Evolutionary conservation across 35 echinoderm and acorn worm species (phyloP).

Genomic region (Stichopus chloronotus): DNA sequence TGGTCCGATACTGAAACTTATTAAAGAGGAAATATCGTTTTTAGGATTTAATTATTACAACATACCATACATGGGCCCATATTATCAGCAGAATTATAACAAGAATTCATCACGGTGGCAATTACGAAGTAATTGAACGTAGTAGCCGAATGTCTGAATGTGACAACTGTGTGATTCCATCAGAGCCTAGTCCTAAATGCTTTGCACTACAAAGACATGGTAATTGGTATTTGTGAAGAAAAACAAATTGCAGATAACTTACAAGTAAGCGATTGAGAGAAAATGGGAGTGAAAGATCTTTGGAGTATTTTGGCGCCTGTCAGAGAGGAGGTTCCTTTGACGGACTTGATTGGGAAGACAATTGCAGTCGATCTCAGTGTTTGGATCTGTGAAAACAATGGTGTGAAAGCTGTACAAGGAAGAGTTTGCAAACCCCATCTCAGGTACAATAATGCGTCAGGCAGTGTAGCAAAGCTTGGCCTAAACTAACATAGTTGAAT

Average conservation of each 20-base stretch:
- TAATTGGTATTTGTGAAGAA: no score
- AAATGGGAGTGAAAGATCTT: conserved; percentile 89
- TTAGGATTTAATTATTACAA: background rate
- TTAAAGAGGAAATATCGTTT: background rate
- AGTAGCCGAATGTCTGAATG: no score
- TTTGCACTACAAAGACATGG: no score
- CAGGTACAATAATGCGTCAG: conserved; percentile 58
- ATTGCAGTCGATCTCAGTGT: conserved; percentile 92
- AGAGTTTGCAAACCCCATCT: conserved; percentile 89
- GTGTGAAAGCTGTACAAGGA: conserved; percentile 81
- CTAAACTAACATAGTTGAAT: conserved; percentile 4
- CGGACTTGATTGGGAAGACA: conserved; percentile 63
- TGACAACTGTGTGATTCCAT: background rate
- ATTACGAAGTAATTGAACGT: background rate
- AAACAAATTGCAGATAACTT: no score
- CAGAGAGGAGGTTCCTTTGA: conserved; percentile 58
- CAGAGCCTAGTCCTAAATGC: no score
- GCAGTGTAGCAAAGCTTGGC: background rate
- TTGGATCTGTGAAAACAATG: conserved; percentile 91
- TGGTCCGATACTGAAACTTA: no score
- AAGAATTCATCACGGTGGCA: no score
- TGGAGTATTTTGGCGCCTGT: conserved; percentile 88
- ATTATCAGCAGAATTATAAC: no score
- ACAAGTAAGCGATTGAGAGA: background rate
- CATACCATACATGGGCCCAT: background rate